Percentiles rank a stretch among this genome's conserved stretches.
phyloP scores from a whole-genome alignment of 37 sponge, comb jelly and placozoan genomes.

The Cladorhizidae sp. region DNA sequence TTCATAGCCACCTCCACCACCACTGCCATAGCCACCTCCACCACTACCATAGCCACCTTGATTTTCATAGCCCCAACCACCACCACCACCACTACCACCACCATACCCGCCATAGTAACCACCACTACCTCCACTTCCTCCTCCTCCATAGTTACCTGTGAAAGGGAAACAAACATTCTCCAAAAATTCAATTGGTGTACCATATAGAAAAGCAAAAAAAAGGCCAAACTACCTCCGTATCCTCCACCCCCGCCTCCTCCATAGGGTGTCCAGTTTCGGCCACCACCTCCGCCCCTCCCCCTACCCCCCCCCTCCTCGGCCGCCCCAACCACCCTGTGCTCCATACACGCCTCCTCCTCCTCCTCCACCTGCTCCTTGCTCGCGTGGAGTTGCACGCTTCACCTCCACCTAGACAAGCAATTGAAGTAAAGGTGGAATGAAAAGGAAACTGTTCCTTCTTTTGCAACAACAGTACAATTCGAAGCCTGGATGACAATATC shows the following conservation, averaged over 20 bases:
- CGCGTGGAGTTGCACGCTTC: slow-evolving; percentile 77
- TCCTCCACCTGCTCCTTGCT: slow-evolving; percentile 21
- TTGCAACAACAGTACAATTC: too few relatives aligned
- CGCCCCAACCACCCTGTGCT: slow-evolving; percentile 35
- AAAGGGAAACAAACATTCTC: too few relatives aligned
- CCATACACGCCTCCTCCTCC: slow-evolving; percentile 5
- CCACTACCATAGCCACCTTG: slow-evolving; percentile 7
- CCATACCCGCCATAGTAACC: too few relatives aligned
- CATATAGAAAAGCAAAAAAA: too few relatives aligned
- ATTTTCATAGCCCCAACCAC: too few relatives aligned
- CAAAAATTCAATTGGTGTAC: too few relatives aligned
- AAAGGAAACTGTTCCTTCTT: not conserved
- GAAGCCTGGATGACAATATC: too few relatives aligned
- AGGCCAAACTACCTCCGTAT: not conserved
- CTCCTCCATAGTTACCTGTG: too few relatives aligned
- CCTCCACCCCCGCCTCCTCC: too few relatives aligned
- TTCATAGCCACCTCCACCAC: slow-evolving; percentile 19
- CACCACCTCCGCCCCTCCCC: slow-evolving; percentile 8
- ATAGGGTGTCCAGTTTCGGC: not conserved
- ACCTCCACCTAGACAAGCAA: slow-evolving; percentile 72
- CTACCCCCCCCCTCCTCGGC: slow-evolving; percentile 5
- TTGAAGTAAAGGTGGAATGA: slow-evolving; percentile 1
- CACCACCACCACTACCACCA: too few relatives aligned
- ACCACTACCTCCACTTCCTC: too few relatives aligned
- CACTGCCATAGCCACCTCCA: not conserved